phyloP scores from a whole-genome alignment of 2,888 invertebrate species.

The Eupeodes luniger region DNA sequence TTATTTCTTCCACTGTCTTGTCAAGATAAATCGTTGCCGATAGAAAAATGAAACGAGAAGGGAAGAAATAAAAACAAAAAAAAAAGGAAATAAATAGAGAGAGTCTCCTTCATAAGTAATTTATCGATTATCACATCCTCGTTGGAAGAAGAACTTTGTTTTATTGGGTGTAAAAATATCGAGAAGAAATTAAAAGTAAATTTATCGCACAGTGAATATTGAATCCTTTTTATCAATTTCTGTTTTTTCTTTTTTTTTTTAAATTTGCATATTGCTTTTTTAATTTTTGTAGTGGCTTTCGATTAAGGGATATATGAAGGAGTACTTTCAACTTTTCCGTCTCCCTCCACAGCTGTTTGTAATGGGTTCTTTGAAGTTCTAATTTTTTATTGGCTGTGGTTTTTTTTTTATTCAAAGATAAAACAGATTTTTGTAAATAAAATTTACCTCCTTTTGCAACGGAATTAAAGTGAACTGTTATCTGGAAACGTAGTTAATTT shows the following conservation, averaged over 20 bases:
- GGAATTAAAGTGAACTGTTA: no score
- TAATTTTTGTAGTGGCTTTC: constrained; percentile 34
- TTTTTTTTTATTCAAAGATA: constrained; percentile 1
- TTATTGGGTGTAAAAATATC: constrained; percentile 67
- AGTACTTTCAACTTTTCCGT: background rate
- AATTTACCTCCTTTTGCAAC: no score
- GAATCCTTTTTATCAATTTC: constrained; percentile 37
- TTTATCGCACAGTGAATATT: constrained; percentile 58
- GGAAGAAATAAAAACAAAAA: background rate
- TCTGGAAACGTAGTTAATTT: no score
- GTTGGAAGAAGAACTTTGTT: constrained; percentile 51
- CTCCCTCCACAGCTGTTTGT: background rate
- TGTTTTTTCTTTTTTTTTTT: constrained; percentile 11
- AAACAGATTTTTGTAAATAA: background rate
- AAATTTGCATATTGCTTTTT: constrained; percentile 58
- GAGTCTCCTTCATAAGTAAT: constrained; percentile 64
- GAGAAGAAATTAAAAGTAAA: constrained; percentile 66
- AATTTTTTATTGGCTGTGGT: constrained; percentile 16
- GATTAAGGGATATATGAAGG: constrained; percentile 20
- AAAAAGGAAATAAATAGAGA: background rate
- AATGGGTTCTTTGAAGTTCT: constrained; percentile 19
- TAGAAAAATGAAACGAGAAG: background rate
- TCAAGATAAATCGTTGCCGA: background rate
- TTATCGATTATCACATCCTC: constrained; percentile 71
- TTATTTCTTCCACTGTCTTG: background rate